Percentiles rank a stretch among this genome's conserved stretches.
These are phyloP conservation scores for Erythrolamprus reginae DNA, from an alignment of 2,113 vertebrate genomes.

Conservation along the genomic window DNA sequence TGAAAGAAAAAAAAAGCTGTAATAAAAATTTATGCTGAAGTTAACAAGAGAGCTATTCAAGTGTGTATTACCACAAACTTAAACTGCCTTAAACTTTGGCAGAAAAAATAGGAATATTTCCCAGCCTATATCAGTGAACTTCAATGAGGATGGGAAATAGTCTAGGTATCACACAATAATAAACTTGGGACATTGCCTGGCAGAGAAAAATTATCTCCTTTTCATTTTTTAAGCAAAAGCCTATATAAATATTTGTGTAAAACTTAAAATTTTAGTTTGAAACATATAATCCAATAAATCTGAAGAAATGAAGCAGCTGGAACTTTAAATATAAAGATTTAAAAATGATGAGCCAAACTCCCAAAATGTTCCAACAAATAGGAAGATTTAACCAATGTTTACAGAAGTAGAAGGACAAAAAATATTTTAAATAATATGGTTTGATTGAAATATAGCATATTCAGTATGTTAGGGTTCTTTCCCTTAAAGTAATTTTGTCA, in stretches of 20 bases:
- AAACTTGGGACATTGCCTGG: neutral
- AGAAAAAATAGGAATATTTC: neutral
- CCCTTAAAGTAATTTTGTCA: neutral
- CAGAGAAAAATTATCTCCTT: neutral
- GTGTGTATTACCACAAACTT: neutral
- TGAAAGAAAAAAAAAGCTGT: constrained; percentile 58
- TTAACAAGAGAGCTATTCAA: neutral
- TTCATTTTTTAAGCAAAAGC: neutral
- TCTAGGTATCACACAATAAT: neutral
- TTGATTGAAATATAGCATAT: neutral
- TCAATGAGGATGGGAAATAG: accelerated
- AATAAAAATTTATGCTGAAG: neutral
- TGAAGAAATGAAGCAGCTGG: neutral
- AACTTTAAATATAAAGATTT: neutral
- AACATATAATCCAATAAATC: neutral
- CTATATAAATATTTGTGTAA: neutral
- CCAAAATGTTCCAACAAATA: neutral
- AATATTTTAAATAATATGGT: neutral
- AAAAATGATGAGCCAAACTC: neutral
- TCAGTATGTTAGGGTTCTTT: neutral
- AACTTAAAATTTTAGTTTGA: neutral
- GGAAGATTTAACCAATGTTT: neutral
- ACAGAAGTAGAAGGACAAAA: neutral
- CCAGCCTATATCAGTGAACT: neutral
- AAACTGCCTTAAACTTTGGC: too few relatives aligned